These are phyloP conservation scores for Coenobita brevimanus DNA, from an alignment of 1,140 invertebrate genomes.

Conservation along the genomic window DNA sequence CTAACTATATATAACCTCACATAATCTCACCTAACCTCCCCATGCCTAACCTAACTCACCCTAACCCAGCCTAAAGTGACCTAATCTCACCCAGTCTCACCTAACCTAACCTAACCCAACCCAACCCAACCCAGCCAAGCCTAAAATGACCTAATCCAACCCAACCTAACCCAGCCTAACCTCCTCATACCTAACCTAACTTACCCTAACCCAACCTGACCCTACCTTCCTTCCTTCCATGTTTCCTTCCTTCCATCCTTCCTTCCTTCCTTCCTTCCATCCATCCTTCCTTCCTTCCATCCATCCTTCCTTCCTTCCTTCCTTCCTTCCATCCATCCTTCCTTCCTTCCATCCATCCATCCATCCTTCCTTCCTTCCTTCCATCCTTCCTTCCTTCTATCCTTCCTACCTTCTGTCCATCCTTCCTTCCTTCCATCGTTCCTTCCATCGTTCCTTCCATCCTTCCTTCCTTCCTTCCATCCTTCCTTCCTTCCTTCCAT, in stretches of 20 bases:
- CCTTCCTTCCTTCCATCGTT: not conserved
- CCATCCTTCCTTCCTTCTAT: not conserved
- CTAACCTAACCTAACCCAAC: too few relatives aligned
- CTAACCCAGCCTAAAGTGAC: too few relatives aligned
- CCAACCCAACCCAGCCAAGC: too few relatives aligned
- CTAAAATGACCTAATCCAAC: too few relatives aligned
- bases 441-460: not conserved
- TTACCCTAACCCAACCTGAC: too few relatives aligned
- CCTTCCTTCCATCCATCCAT: too few relatives aligned
- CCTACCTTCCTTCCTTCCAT: constrained; percentile 6
- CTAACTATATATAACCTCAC: too few relatives aligned
- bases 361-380: not conserved
- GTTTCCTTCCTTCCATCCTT: not conserved
- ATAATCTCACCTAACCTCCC: too few relatives aligned
- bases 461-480: not conserved
- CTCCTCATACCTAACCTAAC: too few relatives aligned
- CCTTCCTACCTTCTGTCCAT: not conserved
- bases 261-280: not conserved
- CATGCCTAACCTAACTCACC: too few relatives aligned
- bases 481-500: not conserved
- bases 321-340: not conserved
- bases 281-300: not conserved
- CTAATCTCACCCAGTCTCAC: too few relatives aligned
- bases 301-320: constrained; percentile 5
- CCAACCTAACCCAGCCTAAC: too few relatives aligned